Base-by-base conservation (phyloP, 2,888 invertebrate species). In the Eucera pruinosa region DNA sequence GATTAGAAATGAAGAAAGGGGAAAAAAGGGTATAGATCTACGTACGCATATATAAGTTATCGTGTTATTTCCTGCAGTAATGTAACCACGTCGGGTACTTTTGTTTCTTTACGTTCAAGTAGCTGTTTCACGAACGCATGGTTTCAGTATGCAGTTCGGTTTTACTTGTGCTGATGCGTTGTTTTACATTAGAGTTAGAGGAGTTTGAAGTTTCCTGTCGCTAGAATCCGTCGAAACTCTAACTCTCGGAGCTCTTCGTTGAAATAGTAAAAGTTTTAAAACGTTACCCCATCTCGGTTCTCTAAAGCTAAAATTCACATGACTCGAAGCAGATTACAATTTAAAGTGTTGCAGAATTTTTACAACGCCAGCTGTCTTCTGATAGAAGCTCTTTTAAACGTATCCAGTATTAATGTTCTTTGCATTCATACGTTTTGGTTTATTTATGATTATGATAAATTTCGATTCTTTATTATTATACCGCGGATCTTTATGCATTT, bases 71-170 rank as follows among this genome's bases (percentile, higher is more conserved):
- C 18, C 23, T 13, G 25, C 13, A 25, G 39, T 30, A 33, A 15
- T 52, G 7, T 41, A 11, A 18, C 1, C 57, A 20, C n/a, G 30
- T 15, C 36, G 15, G 41, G 15, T 20, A 27, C 18, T 23, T 48
- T 13, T 67, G 25, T 61, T 43, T 9, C n/a, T 47, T 58, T 55
- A 23, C 13, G 20, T 39, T 47, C 48, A 36, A 39, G 77, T 68
- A 76, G 58, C 54, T 64, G 15, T 74, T 52, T 60, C 6, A n/a
- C 41, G 33, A 43, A 36, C 50, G 82, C 83, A 82, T 82, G 82
- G 66, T 60, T 62, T 72, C 62, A 25, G 33, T 78, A 55, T 72
- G 60, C 78, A 67, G 47, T 48, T 71, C 66, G 58, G 54, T 64
- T 66, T 54, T n/a, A n/a, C 33, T 66, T 72, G 67, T 64, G 57